Evolutionary conservation across 1,140 invertebrate species (phyloP).

Genomic region (Lepidostoma basale): DNA sequence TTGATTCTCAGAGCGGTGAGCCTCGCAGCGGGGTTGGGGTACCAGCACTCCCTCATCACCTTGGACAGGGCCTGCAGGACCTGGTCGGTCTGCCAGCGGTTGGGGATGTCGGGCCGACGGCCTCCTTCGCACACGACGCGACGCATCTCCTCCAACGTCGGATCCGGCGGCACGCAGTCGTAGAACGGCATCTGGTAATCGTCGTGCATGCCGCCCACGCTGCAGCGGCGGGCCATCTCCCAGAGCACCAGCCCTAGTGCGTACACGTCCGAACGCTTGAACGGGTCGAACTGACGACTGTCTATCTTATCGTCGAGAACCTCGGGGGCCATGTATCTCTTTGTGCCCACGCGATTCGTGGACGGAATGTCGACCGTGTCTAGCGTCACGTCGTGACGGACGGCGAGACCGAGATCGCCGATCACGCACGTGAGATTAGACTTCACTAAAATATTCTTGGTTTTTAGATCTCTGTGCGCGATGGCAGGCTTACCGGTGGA

Average conservation of each 20-base stretch:
- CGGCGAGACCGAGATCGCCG: conserved; percentile 91
- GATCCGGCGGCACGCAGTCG: conserved; percentile 91
- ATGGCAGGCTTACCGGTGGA: conserved; percentile 84
- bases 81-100: conserved; percentile 85
- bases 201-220: conserved; percentile 81
- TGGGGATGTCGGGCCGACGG: conserved; percentile 85
- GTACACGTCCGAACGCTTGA: conserved; percentile 95
- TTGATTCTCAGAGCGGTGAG: conserved; percentile 93
- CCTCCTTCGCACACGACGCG: conserved; percentile 85
- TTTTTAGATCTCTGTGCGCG: conserved; percentile 94
- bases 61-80: conserved; percentile 89
- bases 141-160: conserved; percentile 92
- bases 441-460: conserved; percentile 96
- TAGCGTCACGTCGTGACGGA: conserved; percentile 83
- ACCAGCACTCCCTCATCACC: conserved; percentile 98
- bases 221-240: conserved; percentile 89
- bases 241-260: conserved; percentile 93
- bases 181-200: conserved; percentile 95
- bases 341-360: conserved; percentile 93
- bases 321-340: conserved; percentile 95
- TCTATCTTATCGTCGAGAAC: conserved; percentile 92
- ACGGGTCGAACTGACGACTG: conserved; percentile 90
- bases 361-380: conserved; percentile 92
- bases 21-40: conserved; percentile 89
- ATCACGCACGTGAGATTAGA: conserved; percentile 92